phyloP scores from a whole-genome alignment of 2,888 invertebrate genomes.

The Muscina levida region DNA sequence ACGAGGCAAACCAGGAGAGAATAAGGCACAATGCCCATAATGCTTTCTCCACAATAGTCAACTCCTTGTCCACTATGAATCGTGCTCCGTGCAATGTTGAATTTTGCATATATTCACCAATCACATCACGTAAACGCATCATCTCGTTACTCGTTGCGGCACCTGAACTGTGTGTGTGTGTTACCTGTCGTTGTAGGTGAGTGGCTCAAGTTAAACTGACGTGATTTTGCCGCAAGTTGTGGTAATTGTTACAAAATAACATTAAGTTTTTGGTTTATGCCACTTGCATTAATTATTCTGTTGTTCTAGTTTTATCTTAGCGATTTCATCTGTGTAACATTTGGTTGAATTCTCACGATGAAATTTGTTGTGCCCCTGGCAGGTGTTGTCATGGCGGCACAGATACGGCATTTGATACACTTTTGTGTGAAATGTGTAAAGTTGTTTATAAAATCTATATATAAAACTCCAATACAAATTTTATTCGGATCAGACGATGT shows the following conservation, averaged over 20 bases:
- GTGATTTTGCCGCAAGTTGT: neutral
- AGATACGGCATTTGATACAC: no score
- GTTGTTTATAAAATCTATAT: no score
- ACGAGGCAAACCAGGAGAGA: conserved; percentile 86
- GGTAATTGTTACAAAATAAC: conserved; percentile 29
- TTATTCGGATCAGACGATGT: no score
- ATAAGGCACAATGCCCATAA: conserved; percentile 85
- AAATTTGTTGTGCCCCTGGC: no score
- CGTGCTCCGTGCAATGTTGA: conserved; percentile 87
- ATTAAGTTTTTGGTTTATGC: neutral
- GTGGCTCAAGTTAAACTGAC: conserved; percentile 34
- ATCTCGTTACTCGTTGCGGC: conserved; percentile 26
- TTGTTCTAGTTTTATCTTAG: conserved; percentile 46
- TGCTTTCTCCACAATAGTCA: conserved; percentile 82
- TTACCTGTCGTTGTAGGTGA: conserved; percentile 22
- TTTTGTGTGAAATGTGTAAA: no score
- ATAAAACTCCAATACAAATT: no score
- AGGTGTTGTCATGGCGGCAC: no score
- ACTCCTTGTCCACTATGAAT: conserved; percentile 84
- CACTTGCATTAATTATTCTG: conserved; percentile 46
- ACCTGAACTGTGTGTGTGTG: neutral
- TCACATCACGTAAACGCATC: conserved; percentile 71
- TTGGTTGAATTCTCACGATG: conserved; percentile 14
- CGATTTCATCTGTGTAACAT: conserved; percentile 3
- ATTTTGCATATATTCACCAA: conserved; percentile 84